Evolutionary conservation across 2,797 vertebrate species (phyloP).

Genomic region (Gymnoscopelus braueri): DNA sequence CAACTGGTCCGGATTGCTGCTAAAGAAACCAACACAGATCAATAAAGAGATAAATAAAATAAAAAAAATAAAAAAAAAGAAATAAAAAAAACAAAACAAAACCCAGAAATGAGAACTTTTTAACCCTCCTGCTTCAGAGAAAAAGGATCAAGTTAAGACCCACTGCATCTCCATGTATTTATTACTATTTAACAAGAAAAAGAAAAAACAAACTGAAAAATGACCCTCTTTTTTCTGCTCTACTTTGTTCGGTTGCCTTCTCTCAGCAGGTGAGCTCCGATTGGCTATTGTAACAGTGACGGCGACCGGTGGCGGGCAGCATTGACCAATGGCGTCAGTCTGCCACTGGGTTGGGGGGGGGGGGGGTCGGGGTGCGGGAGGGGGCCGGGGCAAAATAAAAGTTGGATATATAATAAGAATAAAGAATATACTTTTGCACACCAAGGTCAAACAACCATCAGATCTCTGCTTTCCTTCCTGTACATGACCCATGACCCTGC

Average conservation of each 20-base stretch:
- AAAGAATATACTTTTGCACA: slow-evolving; percentile 86
- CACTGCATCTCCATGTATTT: slow-evolving; percentile 91
- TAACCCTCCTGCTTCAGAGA: slow-evolving; percentile 88
- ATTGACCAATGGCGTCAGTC: slow-evolving; percentile 59
- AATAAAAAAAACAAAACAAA: slow-evolving; percentile 81
- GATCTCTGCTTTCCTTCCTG: slow-evolving; percentile 74
- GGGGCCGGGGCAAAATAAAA: slow-evolving; percentile 77
- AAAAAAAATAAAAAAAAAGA: slow-evolving; percentile 76
- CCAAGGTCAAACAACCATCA: slow-evolving; percentile 80
- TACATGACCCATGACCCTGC: slow-evolving; percentile 20
- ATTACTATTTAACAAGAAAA: slow-evolving; percentile 90
- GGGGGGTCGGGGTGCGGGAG: slow-evolving; percentile 59
- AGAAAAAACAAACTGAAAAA: slow-evolving; percentile 82
- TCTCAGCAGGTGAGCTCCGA: slow-evolving; percentile 86
- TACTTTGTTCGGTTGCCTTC: slow-evolving; percentile 86
- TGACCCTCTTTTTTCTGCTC: slow-evolving; percentile 84
- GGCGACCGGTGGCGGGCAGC: slow-evolving; percentile 67
- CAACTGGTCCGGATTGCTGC: slow-evolving; percentile 87
- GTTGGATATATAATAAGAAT: slow-evolving; percentile 85
- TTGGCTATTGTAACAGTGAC: slow-evolving; percentile 86
- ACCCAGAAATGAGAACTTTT: slow-evolving; percentile 83
- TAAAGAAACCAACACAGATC: slow-evolving; percentile 88
- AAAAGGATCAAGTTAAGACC: slow-evolving; percentile 83
- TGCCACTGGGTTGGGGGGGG: slow-evolving; percentile 72
- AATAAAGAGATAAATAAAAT: slow-evolving; percentile 86